Evolutionary conservation across 2,113 vertebrate species (phyloP), one percentile per base, ranked within the genome.

Genomic region (Morone saxatilis): DNA sequence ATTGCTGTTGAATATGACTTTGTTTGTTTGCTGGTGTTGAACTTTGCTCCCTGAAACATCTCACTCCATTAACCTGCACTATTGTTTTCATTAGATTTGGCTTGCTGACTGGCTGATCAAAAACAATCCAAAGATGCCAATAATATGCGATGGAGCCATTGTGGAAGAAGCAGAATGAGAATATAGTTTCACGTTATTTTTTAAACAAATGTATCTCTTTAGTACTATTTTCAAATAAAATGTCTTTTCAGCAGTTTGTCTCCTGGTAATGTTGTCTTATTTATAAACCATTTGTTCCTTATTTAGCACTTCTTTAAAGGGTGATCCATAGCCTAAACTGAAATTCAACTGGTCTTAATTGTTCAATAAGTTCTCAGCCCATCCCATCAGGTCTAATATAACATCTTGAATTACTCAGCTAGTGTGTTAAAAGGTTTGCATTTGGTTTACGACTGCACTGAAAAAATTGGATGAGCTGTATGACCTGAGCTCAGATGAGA

Each of bases 81-180:
- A 83, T 74, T 84, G 41, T 60, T 45, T 78, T 20, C 71, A 69
- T 61, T 91, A 99, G 98, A 94, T 86, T 53, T 99, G 97, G 98
- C 95, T 99, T 48, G 97, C 98, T 93, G 96, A 97, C 86, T 99
- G 98, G 98, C 81, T 99, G 87, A 81, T 97, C 53, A 92, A 96
- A 84, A 96, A 99, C 91, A 97, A 97, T 87, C 97, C 97, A 31
- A 97, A 97, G 78, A 96, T 96, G 88, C 98, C 97, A 54, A 92
- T 89, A 71, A 79, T 98, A 43, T 89, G 31, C 17, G 88, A 95
- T 48, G 80, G 1, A n/a, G 4, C 45, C 57, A 2, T 13, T 75
- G 59, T 83, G 66, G 86, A 91, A 78, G 89, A 95, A 43, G 53
- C 75, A 75, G 74, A 56, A 71, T 91, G 81, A 71, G 31, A 31